Evolutionary conservation across 2,113 vertebrate species (phyloP).

Genomic region (Cephalopterus ornatus): DNA sequence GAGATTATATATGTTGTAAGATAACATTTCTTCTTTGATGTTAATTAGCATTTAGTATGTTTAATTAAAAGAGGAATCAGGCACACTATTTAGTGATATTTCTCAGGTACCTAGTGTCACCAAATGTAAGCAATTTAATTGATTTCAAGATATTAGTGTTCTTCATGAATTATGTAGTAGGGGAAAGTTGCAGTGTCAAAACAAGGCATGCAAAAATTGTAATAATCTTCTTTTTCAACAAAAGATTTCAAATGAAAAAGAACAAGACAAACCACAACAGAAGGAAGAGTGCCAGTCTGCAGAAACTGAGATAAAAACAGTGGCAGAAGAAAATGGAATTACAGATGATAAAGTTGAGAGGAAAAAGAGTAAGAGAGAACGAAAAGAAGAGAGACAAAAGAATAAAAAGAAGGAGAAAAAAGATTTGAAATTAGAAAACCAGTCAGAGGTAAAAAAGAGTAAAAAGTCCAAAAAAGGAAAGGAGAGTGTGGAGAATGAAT

Average conservation of each 20-base stretch:
- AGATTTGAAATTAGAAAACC: slow-evolving; percentile 49
- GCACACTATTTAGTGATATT: background rate
- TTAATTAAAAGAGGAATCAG: background rate
- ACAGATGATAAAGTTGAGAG: slow-evolving; percentile 28
- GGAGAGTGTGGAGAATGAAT: background rate
- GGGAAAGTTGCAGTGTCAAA: background rate
- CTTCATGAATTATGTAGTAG: background rate
- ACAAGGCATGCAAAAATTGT: background rate
- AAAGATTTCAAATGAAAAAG: slow-evolving; percentile 41
- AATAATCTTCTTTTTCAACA: background rate
- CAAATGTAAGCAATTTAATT: background rate
- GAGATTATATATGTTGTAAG: background rate
- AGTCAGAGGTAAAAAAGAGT: slow-evolving; percentile 38
- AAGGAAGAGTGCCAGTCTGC: background rate
- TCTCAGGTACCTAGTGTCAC: background rate
- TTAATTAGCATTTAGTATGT: background rate
- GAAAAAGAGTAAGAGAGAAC: slow-evolving; percentile 84
- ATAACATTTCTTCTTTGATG: background rate
- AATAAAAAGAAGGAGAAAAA: slow-evolving; percentile 79
- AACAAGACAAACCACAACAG: background rate
- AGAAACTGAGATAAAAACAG: background rate
- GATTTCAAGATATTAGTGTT: background rate
- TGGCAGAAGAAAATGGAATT: background rate
- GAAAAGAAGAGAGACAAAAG: slow-evolving; percentile 83
- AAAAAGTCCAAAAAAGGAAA: slow-evolving; percentile 63